phyloP scores from a whole-genome alignment of 1,140 invertebrate genomes.

The Sycobia sp. region DNA sequence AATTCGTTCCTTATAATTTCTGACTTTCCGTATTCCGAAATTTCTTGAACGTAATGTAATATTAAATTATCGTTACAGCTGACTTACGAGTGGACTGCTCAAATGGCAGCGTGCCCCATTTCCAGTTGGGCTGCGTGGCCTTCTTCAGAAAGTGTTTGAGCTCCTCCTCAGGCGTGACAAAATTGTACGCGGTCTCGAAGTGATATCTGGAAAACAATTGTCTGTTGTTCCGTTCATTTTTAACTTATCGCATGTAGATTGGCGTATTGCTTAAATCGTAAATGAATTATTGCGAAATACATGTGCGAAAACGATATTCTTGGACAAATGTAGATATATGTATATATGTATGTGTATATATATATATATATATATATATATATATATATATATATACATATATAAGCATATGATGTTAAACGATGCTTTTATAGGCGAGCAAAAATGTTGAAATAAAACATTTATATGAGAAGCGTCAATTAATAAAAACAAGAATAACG shows the following conservation, averaged over 20 bases:
- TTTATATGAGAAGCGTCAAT: no score
- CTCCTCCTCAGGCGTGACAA: slow-evolving; percentile 70
- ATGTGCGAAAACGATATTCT: background rate
- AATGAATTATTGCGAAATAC: no score
- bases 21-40: no score
- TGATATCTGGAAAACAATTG: slow-evolving; percentile 58
- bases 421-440: no score
- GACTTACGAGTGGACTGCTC: slow-evolving; percentile 25
- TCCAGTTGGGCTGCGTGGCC: slow-evolving; percentile 66
- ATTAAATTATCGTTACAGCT: background rate
- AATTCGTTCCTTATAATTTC: no score
- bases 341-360: no score
- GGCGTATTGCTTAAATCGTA: background rate
- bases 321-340: no score
- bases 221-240: slow-evolving; percentile 21
- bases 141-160: slow-evolving; percentile 77
- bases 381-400: background rate
- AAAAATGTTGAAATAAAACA: background rate
- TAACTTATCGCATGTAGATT: background rate
- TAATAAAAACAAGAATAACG: no score
- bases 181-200: slow-evolving; percentile 59
- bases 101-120: slow-evolving; percentile 25
- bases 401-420: background rate
- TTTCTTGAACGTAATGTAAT: no score
- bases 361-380: background rate